Percentiles rank a stretch among this genome's conserved stretches.
These are phyloP conservation scores for Trachelus tabidus DNA, from an alignment of 2,888 invertebrate genomes.

Conservation along the genomic window DNA sequence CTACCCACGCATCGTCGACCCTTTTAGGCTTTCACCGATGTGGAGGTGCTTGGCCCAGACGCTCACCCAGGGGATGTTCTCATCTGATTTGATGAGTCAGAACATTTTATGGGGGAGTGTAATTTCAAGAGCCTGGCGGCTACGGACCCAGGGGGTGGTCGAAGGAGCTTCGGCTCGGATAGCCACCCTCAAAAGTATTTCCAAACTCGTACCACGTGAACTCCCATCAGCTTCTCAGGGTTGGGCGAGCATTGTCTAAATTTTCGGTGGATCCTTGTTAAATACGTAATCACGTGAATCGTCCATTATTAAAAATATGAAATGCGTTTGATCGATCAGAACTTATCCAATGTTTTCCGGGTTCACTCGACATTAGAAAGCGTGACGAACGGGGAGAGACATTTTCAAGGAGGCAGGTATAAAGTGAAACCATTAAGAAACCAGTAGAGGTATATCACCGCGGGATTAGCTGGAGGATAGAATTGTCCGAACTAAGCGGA, in stretches of 20 bases:
- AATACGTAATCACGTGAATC: background rate
- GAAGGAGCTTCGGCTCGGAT: background rate
- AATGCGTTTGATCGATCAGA: slow-evolving; percentile 20
- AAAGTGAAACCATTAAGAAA: background rate
- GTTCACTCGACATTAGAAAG: slow-evolving; percentile 43
- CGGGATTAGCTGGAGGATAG: background rate
- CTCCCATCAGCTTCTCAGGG: background rate
- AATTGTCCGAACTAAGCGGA: background rate
- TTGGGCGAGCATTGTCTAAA: background rate
- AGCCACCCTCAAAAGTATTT: background rate
- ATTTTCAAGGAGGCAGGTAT: background rate
- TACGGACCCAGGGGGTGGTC: background rate
- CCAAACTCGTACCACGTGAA: background rate
- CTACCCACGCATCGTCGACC: background rate
- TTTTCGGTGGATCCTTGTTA: background rate
- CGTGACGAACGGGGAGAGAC: slow-evolving; percentile 32
- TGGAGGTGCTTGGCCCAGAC: background rate
- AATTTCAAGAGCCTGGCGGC: background rate
- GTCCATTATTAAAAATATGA: slow-evolving; percentile 11
- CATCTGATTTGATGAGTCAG: slow-evolving; percentile 45
- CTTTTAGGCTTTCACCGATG: background rate
- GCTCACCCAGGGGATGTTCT: background rate
- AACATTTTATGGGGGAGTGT: slow-evolving; percentile 6
- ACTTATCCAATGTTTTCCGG: slow-evolving; percentile 31
- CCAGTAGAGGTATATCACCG: background rate